A percentile compares a stretch with the other conserved stretches of the same genome.
Evolutionary conservation across 2,113 vertebrate species (phyloP).

Genomic region (Corydoras sp.): DNA sequence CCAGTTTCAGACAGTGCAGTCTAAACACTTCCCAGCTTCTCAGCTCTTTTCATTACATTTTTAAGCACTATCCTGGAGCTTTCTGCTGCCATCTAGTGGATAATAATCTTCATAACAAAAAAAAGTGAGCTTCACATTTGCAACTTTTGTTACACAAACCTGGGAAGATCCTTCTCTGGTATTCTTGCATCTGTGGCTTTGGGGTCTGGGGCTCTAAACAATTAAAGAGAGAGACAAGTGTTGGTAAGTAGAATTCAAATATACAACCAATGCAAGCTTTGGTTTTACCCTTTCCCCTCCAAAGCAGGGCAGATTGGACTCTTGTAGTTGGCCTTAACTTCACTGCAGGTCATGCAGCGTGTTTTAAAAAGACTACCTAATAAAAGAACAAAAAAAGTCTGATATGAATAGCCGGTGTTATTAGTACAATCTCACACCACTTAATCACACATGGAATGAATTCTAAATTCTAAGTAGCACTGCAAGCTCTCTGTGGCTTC

Average conservation of each 20-base stretch:
- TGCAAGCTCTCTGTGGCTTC: constrained; percentile 12
- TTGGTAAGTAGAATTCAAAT: not conserved
- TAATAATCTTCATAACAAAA: not conserved
- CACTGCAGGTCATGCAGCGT: constrained; percentile 82
- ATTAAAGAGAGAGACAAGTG: constrained; percentile 3
- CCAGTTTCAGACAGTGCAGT: not conserved
- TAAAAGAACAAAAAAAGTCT: constrained; percentile 12
- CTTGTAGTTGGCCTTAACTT: constrained; percentile 75
- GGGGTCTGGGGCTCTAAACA: constrained; percentile 79
- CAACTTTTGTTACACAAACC: constrained; percentile 58
- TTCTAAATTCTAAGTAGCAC: not conserved
- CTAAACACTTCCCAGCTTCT: no score
- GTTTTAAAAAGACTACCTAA: constrained; percentile 93
- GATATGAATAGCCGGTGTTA: not conserved
- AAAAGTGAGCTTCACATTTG: no score
- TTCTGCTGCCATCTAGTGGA: constrained; percentile 42
- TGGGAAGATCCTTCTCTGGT: constrained; percentile 78
- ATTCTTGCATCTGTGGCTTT: constrained; percentile 72
- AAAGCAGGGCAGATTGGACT: constrained; percentile 86
- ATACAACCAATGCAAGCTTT: not conserved
- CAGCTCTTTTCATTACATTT: no score
- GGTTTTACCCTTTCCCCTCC: constrained; percentile 84
- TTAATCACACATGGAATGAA: not conserved
- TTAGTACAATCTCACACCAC: no score
- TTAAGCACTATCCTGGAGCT: not conserved